Percentiles rank a stretch among this genome's conserved stretches.
phyloP scores from a whole-genome alignment of 1,140 invertebrate species.

The Elysia chlorotica region DNA sequence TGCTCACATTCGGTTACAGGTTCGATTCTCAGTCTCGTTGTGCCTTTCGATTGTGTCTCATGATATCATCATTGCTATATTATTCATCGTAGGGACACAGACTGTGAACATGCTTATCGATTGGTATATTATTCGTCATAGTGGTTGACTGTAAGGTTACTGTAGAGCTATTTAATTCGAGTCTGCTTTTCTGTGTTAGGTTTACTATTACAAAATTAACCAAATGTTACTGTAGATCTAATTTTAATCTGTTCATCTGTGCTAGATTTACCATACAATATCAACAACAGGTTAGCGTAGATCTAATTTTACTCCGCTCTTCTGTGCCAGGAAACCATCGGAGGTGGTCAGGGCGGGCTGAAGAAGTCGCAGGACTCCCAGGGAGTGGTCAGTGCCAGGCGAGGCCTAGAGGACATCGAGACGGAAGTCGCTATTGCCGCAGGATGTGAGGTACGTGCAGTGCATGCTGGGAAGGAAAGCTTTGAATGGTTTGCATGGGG shows the following conservation, averaged over 20 bases:
- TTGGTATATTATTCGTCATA: not conserved
- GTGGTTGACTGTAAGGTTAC: not conserved
- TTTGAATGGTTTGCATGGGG: not conserved
- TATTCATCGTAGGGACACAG: not conserved
- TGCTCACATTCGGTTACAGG: conserved; percentile 60
- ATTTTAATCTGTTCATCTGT: no score
- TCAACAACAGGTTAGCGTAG: no score
- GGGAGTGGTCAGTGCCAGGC: conserved; percentile 36
- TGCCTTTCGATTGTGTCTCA: not conserved
- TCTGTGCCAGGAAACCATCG: no score
- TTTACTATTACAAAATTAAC: no score
- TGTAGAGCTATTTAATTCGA: not conserved
- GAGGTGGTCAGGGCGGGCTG: no score
- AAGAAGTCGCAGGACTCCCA: no score
- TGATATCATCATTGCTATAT: not conserved
- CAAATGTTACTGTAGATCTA: no score
- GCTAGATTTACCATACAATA: no score
- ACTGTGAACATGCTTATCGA: not conserved
- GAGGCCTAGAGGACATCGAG: conserved; percentile 41
- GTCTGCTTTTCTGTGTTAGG: not conserved
- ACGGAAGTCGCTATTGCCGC: conserved; percentile 47
- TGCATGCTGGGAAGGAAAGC: not conserved
- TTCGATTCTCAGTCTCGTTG: conserved; percentile 11
- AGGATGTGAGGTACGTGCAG: conserved; percentile 36
- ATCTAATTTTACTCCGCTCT: no score